Evolutionary conservation across 1,140 invertebrate genomes (phyloP).

Genomic region (Bombus fervidus): DNA sequence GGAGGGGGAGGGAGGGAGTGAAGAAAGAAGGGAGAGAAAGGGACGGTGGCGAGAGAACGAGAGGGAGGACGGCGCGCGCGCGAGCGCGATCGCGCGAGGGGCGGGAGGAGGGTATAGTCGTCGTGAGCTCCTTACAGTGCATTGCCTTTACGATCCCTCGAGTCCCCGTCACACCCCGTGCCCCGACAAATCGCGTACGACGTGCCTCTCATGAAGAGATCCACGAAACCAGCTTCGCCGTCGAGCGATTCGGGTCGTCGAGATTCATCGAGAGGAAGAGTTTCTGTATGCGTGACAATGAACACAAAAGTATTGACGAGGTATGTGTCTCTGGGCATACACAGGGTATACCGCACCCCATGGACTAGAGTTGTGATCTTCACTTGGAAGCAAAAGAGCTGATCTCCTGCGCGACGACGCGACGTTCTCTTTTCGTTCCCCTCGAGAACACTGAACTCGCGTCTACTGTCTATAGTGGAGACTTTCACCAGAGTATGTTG

Average conservation of each 20-base stretch:
- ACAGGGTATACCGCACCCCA: conserved; percentile 53
- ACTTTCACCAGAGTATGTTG: conserved; percentile 57
- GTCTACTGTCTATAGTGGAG: conserved; percentile 46
- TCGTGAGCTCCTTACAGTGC: conserved; percentile 81
- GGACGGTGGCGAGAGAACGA: conserved; percentile 47
- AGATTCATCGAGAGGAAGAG: conserved; percentile 58
- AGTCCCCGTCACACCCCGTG: conserved; percentile 78
- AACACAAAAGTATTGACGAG: conserved; percentile 32
- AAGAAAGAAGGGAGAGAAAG: conserved; percentile 56
- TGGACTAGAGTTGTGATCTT: conserved; percentile 29
- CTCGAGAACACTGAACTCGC: conserved; percentile 47
- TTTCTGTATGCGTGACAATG: conserved; percentile 61
- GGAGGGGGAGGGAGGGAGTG: conserved; percentile 42
- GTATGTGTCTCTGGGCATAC: conserved; percentile 7
- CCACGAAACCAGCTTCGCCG: conserved; percentile 74
- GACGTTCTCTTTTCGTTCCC: conserved; percentile 51
- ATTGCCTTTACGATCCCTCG: conserved; percentile 80
- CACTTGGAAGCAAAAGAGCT: conserved; percentile 37
- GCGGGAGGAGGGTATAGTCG: conserved; percentile 68
- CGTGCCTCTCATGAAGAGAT: conserved; percentile 76
- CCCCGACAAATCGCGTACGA: conserved; percentile 76
- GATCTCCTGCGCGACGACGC: conserved; percentile 45
- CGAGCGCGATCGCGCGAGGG: conserved; percentile 16
- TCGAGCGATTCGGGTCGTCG: conserved; percentile 70
- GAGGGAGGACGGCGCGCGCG: conserved; percentile 14